phyloP scores from a whole-genome alignment of 2,888 invertebrate genomes.

The Onthophagus sagittarius region DNA sequence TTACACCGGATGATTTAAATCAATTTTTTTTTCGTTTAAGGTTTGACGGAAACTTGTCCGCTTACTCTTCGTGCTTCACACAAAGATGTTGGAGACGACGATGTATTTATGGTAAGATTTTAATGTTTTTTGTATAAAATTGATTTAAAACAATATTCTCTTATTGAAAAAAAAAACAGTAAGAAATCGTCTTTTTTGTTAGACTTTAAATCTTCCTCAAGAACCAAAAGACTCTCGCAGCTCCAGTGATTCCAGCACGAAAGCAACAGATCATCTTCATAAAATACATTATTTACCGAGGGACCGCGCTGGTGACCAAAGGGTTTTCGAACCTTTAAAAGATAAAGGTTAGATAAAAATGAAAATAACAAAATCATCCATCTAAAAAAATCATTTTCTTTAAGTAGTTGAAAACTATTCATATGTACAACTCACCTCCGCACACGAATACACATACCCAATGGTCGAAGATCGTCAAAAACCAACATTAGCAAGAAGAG shows the following conservation, averaged over 20 bases:
- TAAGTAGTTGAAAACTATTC: constrained; percentile 65
- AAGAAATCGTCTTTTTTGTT: constrained; percentile 33
- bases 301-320: constrained; percentile 45
- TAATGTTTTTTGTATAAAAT: neutral
- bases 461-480: constrained; percentile 55
- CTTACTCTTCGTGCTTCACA: constrained; percentile 65
- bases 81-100: constrained; percentile 78
- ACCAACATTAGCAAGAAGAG: constrained; percentile 46
- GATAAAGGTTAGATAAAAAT: constrained; percentile 35
- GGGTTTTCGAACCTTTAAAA: constrained; percentile 42
- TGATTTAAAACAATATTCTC: no score
- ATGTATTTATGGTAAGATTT: constrained; percentile 84
- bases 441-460: constrained; percentile 87
- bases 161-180: neutral
- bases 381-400: constrained; percentile 8
- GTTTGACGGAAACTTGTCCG: constrained; percentile 73
- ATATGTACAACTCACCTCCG: constrained; percentile 78
- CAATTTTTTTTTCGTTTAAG: constrained; percentile 47
- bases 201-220: constrained; percentile 85
- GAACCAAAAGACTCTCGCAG: constrained; percentile 76
- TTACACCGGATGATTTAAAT: neutral
- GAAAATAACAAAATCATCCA: no score
- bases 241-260: constrained; percentile 60
- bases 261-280: constrained; percentile 52
- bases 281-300: constrained; percentile 59